Percentiles rank a stretch among this genome's conserved stretches.
phyloP scores from a whole-genome alignment of 2,888 invertebrate species.

The Amblyjoppa proteus region DNA sequence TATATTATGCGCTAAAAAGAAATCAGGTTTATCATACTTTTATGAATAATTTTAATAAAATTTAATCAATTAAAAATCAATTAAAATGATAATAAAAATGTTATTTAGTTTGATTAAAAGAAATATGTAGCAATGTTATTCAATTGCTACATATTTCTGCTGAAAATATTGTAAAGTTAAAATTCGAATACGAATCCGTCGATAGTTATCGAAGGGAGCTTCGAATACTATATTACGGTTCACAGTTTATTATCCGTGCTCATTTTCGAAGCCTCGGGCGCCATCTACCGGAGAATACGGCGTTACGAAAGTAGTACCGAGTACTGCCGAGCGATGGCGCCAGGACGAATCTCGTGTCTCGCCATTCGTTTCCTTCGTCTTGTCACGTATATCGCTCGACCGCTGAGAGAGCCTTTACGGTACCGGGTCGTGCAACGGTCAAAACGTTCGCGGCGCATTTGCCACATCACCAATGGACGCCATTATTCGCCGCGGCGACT shows the following conservation, averaged over 20 bases:
- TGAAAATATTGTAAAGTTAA: background rate
- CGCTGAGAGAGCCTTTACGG: constrained; percentile 28
- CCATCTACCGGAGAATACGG: constrained; percentile 66
- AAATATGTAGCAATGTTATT: too few relatives aligned
- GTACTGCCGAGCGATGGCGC: constrained; percentile 73
- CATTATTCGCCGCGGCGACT: constrained; percentile 73
- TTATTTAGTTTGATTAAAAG: too few relatives aligned
- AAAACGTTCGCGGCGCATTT: constrained; percentile 70
- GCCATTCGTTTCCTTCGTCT: constrained; percentile 72
- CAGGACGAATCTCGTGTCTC: constrained; percentile 57
- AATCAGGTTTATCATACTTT: too few relatives aligned
- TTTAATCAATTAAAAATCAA: too few relatives aligned
- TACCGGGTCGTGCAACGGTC: constrained; percentile 50
- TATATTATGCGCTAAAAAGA: too few relatives aligned
- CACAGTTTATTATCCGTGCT: constrained; percentile 32
- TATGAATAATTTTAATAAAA: too few relatives aligned
- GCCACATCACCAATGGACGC: constrained; percentile 83
- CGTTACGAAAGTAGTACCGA: background rate
- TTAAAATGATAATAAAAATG: too few relatives aligned
- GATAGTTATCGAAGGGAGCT: background rate
- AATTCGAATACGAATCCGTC: constrained; percentile 13
- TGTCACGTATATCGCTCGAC: constrained; percentile 69
- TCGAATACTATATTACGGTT: background rate
- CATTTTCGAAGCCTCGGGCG: constrained; percentile 34
- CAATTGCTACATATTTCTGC: too few relatives aligned